phyloP scores from a whole-genome alignment of 2,888 invertebrate species.

The Amphipyra tragopoginis region DNA sequence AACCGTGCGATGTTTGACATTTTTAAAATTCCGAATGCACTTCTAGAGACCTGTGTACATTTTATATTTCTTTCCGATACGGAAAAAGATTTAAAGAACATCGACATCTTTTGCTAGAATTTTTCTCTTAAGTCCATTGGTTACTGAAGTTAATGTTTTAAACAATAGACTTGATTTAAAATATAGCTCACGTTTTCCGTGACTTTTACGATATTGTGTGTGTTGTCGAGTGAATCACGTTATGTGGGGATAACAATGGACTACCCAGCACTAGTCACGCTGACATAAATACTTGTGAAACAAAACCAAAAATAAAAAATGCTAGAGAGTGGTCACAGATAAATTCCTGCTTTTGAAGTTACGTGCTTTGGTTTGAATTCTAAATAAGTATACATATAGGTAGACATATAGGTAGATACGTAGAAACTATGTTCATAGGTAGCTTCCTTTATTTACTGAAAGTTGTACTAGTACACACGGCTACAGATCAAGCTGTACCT shows the following conservation, averaged over 20 bases:
- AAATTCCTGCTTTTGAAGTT: slow-evolving; percentile 1
- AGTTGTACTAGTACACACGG: too few species aligned
- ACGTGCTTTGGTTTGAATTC: background rate
- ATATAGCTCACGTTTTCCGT: slow-evolving; percentile 43
- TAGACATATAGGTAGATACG: too few species aligned
- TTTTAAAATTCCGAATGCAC: slow-evolving; percentile 19
- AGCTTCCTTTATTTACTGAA: too few species aligned
- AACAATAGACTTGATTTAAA: slow-evolving; percentile 43
- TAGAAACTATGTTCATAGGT: too few species aligned
- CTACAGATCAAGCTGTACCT: too few species aligned
- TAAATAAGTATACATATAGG: too few species aligned
- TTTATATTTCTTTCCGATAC: slow-evolving; percentile 28
- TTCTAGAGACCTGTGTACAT: background rate
- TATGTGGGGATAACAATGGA: slow-evolving; percentile 42
- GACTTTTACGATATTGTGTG: slow-evolving; percentile 51
- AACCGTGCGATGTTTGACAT: slow-evolving; percentile 13
- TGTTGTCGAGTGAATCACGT: slow-evolving; percentile 52
- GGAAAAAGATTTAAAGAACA: slow-evolving; percentile 7
- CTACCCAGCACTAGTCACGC: slow-evolving; percentile 26
- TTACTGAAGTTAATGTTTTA: slow-evolving; percentile 20
- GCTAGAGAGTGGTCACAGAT: slow-evolving; percentile 6
- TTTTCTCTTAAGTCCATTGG: background rate
- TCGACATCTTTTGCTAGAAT: background rate
- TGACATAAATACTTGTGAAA: slow-evolving; percentile 24
- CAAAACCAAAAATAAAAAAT: slow-evolving; percentile 35